Base-by-base conservation (phyloP, 2,113 vertebrate species). In the Cavia porcellus region DNA sequence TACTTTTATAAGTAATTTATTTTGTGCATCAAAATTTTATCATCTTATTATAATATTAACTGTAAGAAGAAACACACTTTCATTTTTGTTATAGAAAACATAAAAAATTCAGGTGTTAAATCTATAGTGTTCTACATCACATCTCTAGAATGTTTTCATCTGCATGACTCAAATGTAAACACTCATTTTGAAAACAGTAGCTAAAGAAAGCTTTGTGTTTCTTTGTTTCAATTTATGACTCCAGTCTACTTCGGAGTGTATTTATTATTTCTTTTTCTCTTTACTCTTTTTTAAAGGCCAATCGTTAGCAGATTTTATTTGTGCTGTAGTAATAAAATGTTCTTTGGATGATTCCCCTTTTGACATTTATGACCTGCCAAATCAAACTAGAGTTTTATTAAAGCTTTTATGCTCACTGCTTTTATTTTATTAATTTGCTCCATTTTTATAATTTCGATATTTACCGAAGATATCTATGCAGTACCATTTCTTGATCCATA, bases 321-420 rank as follows among this genome's bases (percentile, higher is more conserved):
- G 87, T 95, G 38, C 89, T 92, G 7, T 57, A 25, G 50, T 92
- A 96, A 97, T 97, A 96, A 97, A 95, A 89, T 50, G 13, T 81
- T 81, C 87, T 86, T 93, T 92, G 94, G 89, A 79, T 89, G 52
- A 70, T 96, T 32, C 62, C 52, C 74, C 38, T 90, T 96, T 85
- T 97, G 97, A 97, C 97, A 98, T 97, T 97, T 97, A 96, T 92
- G 90, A 64, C 90, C 81, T 95, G 97, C 96, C 97, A 98, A 96
- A 68, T 95, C 93, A 97, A 98, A 97, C 87, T 66, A 62, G 59
- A 94, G 24, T 97, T 98, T 98, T 96, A 97, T 97, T 98, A 96
- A 94, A 93, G 15, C 13, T 72, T 97, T 95, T 84, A 88, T 74
- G 77, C 85, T 96, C 87, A 88, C 92, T 98, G 92, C 82, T 90